Conservation (phyloP, 2,888 invertebrate genomes). For the Gymnocheta viridis region DNA sequence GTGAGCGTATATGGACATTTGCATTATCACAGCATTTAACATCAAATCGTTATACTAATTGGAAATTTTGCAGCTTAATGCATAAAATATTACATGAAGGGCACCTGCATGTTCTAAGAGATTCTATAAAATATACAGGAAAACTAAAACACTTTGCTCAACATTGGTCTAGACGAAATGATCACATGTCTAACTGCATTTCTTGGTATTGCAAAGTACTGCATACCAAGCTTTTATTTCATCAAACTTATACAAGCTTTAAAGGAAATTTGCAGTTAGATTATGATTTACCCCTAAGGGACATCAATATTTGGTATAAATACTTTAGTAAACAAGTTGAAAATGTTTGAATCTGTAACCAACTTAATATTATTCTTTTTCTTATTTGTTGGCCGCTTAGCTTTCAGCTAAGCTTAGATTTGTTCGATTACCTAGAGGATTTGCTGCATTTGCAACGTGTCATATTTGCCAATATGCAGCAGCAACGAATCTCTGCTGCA, state of each 20-base stretch:
- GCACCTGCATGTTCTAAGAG: conserved; percentile 26
- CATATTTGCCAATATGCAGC: conserved; percentile 49
- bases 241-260: conserved; percentile 55
- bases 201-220: conserved; percentile 52
- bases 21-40: conserved; percentile 14
- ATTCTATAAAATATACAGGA: conserved; percentile 1
- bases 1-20: conserved; percentile 37
- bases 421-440: conserved; percentile 65
- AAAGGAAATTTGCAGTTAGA: conserved; percentile 51
- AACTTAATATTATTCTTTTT: neutral
- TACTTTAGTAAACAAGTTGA: neutral
- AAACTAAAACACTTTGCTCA: conserved; percentile 22
- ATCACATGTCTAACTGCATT: conserved; percentile 39
- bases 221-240: conserved; percentile 52
- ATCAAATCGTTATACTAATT: conserved; percentile 32
- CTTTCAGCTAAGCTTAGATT: conserved; percentile 62
- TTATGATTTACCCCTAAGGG: conserved; percentile 50
- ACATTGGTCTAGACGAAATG: conserved; percentile 47
- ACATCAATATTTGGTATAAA: conserved; percentile 60
- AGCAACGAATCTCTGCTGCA: conserved; percentile 37
- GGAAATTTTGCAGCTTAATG: conserved; percentile 65
- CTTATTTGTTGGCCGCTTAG: neutral
- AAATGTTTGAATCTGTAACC: neutral
- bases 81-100: conserved; percentile 60
- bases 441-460: conserved; percentile 56